Evolutionary conservation across 2,888 invertebrate species (phyloP).

Genomic region (Lamellibrachia satsuma): DNA sequence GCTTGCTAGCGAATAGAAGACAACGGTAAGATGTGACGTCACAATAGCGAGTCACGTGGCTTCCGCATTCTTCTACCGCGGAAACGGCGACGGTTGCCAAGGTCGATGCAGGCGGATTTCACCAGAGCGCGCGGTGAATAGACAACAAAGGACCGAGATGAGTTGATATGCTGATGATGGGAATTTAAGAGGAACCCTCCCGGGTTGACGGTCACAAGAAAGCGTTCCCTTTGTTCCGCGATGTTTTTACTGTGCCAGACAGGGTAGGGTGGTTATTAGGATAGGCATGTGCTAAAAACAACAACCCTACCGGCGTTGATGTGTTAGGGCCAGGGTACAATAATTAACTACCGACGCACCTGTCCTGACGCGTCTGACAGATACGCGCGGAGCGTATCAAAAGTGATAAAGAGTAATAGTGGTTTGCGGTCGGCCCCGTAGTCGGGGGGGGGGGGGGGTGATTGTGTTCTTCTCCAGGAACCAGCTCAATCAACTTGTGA

Average conservation of each 20-base stretch:
- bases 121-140: background rate
- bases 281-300: background rate
- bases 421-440: background rate
- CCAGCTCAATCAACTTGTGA: too few relatives aligned
- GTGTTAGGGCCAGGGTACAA: background rate
- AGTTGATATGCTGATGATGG: background rate
- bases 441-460: background rate
- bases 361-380: background rate
- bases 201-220: background rate
- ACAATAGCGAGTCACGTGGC: conserved; percentile 6
- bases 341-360: background rate
- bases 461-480: too few relatives aligned
- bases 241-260: background rate
- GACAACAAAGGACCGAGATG: background rate
- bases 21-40: background rate
- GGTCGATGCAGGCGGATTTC: background rate
- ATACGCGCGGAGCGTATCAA: background rate
- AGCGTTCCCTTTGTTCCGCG: background rate
- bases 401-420: background rate
- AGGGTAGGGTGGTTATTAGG: background rate
- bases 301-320: background rate
- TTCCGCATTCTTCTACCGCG: background rate
- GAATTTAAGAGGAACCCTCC: background rate
- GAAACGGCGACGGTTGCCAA: background rate
- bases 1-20: background rate